Conservation (phyloP, 2,797 vertebrate genomes). For the Telmatherina bonti region DNA sequence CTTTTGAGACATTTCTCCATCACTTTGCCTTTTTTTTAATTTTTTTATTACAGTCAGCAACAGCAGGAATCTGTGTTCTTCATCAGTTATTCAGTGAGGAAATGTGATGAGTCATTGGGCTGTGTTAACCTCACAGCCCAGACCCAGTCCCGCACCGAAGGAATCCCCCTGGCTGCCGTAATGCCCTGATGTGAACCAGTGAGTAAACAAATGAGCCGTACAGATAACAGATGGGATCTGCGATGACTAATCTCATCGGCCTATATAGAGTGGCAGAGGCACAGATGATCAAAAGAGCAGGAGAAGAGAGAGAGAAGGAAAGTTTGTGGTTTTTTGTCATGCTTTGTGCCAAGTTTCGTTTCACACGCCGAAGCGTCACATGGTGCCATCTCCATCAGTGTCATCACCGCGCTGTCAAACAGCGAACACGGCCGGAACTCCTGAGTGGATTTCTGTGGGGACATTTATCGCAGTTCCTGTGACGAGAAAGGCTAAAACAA, state of each 20-base stretch:
- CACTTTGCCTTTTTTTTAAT: slow-evolving; percentile 4
- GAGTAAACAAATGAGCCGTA: slow-evolving; percentile 73
- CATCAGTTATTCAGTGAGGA: slow-evolving; percentile 49
- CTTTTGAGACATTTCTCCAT: background rate
- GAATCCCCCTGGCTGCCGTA: slow-evolving; percentile 45
- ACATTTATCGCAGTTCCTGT: slow-evolving; percentile 43
- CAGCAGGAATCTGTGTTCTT: slow-evolving; percentile 28
- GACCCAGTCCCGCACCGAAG: slow-evolving; percentile 24
- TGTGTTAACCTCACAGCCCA: slow-evolving; percentile 52
- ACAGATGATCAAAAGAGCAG: slow-evolving; percentile 45
- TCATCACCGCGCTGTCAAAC: slow-evolving; percentile 54
- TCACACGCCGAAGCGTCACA: slow-evolving; percentile 56
- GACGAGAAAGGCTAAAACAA: slow-evolving; percentile 22
- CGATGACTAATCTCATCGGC: slow-evolving; percentile 60
- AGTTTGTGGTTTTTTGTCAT: slow-evolving; percentile 22
- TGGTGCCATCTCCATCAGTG: slow-evolving; percentile 27
- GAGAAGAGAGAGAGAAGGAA: slow-evolving; percentile 15
- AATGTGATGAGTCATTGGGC: slow-evolving; percentile 57
- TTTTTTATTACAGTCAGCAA: slow-evolving; percentile 22
- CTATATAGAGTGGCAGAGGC: slow-evolving; percentile 44
- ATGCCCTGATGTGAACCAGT: slow-evolving; percentile 65
- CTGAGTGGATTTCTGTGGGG: slow-evolving; percentile 32
- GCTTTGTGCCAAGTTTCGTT: slow-evolving; percentile 41
- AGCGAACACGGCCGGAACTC: slow-evolving; percentile 55
- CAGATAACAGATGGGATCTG: slow-evolving; percentile 74